Percentiles rank a stretch among this genome's conserved stretches.
phyloP scores from a whole-genome alignment of 2,888 invertebrate species.

The Chaetoderma sp. region DNA sequence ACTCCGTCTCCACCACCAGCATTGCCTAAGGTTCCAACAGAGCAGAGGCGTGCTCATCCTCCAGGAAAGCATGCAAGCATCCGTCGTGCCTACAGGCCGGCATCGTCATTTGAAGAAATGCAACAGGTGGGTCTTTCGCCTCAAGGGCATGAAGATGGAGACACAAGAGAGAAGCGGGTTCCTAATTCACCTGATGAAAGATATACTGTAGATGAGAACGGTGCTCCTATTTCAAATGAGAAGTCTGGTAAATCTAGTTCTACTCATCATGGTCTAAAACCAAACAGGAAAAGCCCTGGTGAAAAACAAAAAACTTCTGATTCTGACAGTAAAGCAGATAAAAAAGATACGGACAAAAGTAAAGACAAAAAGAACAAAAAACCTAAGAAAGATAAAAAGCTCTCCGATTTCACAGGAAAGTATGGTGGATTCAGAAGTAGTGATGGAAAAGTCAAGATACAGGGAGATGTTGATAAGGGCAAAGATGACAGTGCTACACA shows the following conservation, averaged over 20 bases:
- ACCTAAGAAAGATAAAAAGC: neutral
- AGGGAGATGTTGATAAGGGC: neutral
- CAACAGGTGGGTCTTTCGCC: conserved; percentile 22
- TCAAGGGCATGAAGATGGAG: neutral
- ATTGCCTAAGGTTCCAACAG: conserved; percentile 41
- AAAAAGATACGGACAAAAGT: neutral
- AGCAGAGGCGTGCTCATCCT: neutral
- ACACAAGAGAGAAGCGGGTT: neutral
- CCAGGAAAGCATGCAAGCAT: conserved; percentile 44
- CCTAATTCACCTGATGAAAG: neutral
- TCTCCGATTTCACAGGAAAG: too few relatives aligned
- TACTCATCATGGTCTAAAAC: neutral
- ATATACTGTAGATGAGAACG: neutral
- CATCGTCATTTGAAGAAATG: conserved; percentile 48
- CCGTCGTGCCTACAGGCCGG: conserved; percentile 41
- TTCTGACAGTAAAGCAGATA: neutral
- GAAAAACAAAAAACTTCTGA: neutral
- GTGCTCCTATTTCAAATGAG: neutral
- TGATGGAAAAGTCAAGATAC: neutral
- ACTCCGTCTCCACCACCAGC: conserved; percentile 35
- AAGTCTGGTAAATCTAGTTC: neutral
- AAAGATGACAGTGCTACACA: neutral
- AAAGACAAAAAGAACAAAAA: neutral
- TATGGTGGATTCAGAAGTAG: too few relatives aligned
- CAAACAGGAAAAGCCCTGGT: conserved; percentile 5